Conservation (phyloP, 2,888 invertebrate species). For the Copidosoma aretas region DNA sequence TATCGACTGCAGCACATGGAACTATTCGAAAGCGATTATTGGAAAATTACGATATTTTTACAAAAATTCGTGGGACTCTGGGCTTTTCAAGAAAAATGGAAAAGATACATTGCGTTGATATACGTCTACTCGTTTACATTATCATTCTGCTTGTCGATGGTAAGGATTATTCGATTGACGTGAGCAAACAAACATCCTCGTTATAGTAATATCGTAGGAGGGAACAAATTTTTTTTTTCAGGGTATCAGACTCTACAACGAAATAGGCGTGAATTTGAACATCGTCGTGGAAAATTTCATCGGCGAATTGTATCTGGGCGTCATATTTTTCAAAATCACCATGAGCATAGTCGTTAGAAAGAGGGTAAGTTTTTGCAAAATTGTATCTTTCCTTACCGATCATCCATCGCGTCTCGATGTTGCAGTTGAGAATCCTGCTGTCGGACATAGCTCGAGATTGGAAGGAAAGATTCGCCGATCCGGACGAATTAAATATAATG, state of each 20-base stretch:
- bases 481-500: no score
- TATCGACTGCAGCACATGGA: conserved; percentile 12
- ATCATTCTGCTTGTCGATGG: conserved; percentile 11
- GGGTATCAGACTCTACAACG: conserved; percentile 19
- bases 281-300: conserved; percentile 30
- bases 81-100: conserved; percentile 25
- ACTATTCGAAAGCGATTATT: conserved; percentile 21
- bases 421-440: conserved; percentile 6
- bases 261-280: conserved; percentile 16
- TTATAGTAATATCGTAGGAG: no score
- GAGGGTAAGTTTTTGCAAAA: conserved; percentile 7
- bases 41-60: conserved; percentile 18
- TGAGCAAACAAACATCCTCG: no score
- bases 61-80: conserved; percentile 22
- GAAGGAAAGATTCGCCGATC: no score
- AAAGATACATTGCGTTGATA: conserved; percentile 16
- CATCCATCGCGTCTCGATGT: no score
- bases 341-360: conserved; percentile 10
- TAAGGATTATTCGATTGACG: no score
- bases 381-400: no score
- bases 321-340: conserved; percentile 15
- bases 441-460: no score
- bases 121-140: conserved; percentile 20
- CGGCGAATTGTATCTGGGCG: conserved; percentile 18
- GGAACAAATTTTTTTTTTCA: conserved; percentile 1